Evolutionary conservation across 2,113 vertebrate species (phyloP).

Genomic region (Cettia cetti): DNA sequence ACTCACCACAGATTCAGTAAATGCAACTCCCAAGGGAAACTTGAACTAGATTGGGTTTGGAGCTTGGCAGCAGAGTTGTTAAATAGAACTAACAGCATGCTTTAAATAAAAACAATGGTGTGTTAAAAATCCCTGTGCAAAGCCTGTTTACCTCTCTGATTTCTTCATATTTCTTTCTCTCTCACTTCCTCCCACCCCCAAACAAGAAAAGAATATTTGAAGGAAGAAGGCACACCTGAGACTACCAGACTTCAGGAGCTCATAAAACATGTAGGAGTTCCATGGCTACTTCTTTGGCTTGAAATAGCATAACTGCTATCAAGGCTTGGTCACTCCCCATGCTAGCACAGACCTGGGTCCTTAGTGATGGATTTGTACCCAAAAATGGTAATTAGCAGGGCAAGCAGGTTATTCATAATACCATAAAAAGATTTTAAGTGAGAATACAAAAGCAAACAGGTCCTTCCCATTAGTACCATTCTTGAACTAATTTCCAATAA

Average conservation of each 20-base stretch:
- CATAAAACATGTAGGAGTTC: not conserved
- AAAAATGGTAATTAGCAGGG: not conserved
- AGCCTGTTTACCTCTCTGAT: not conserved
- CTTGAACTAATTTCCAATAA: not conserved
- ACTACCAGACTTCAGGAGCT: not conserved
- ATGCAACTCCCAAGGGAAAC: not conserved
- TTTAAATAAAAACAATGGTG: slow-evolving; percentile 24
- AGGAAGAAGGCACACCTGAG: not conserved
- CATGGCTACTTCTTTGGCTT: not conserved
- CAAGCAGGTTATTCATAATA: not conserved
- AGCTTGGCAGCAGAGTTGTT: not conserved
- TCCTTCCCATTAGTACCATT: not conserved
- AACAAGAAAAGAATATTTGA: not conserved
- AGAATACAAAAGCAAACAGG: not conserved
- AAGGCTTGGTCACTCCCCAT: not conserved
- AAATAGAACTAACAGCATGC: not conserved
- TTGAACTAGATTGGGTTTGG: not conserved
- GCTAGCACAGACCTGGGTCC: not conserved
- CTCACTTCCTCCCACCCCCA: not conserved
- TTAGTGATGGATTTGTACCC: not conserved
- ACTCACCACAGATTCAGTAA: slow-evolving; percentile 20
- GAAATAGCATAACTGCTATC: not conserved
- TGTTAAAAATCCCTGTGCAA: slow-evolving; percentile 1
- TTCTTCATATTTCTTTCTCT: not conserved
- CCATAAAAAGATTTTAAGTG: not conserved